Base-by-base conservation (phyloP, 2,113 vertebrate genomes). In the Chloropsis hardwickii region DNA sequence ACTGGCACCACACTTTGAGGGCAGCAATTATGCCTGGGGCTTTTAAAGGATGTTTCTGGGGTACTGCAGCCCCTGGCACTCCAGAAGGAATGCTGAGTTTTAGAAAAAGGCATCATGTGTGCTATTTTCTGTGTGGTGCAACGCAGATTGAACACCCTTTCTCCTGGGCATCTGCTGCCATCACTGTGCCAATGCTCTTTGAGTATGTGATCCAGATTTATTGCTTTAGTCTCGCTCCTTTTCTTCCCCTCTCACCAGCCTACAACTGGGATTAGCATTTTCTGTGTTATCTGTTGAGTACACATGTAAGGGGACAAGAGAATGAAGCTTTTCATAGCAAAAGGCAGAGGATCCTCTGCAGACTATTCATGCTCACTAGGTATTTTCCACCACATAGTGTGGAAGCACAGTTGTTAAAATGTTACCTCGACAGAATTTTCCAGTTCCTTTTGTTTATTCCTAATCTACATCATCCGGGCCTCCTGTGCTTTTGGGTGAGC, bases 371-470 rank as follows among this genome's bases (percentile, higher is more conserved):
- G 90, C 78, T 53, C 33, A 33, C 23, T 24, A 90, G n/a, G 14
- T 56, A 86, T 79, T 94, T 96, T 81, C 73, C 80, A 83, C 31
- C 44, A 39, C 24, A 44, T 29, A 78, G 94, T 13, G 28, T 33
- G 58, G 48, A 66, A 94, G 69, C 5, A 71, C 87, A 53, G 71
- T 48, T 84, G 62, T 65, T 93, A 61, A 92, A 95, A 88, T 44
- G 87, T 71, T 95, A 80, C 92, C 88, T 85, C 44, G 28, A 69
- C 39, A 90, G 66, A 95, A 85, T 88, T 88, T 92, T 95, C 80
- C 71, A 85, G 29, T 62, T 92, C 51, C 74, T 89, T 96, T 95
- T 94, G 80, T 94, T 96, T 94, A 67, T 92, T 95, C 67, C 86
- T 76, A 85, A 96, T 60, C 64, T 37, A 91, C 76, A 86, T 47